phyloP scores from a whole-genome alignment of 1,140 invertebrate species.

The Lysiphlebus fabarum region DNA sequence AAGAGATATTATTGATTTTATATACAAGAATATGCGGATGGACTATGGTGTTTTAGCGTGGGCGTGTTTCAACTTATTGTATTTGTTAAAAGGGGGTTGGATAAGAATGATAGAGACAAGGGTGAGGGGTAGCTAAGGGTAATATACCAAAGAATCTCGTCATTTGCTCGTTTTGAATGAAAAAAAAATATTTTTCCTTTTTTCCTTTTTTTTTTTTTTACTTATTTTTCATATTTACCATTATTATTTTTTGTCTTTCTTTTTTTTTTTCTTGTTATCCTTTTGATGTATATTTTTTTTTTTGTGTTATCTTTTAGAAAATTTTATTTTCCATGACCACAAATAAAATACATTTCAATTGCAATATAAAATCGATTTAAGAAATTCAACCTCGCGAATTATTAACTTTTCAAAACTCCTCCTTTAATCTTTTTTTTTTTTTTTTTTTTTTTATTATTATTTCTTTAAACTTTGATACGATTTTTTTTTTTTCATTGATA shows the following conservation, averaged over 20 bases:
- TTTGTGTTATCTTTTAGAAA: neutral
- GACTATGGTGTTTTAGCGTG: conserved; percentile 29
- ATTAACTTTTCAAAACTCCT: conserved; percentile 7
- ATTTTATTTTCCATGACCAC: too few relatives aligned
- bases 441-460: too few relatives aligned
- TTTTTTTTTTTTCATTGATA: neutral
- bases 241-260: neutral
- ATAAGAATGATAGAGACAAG: neutral
- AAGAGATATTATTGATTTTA: conserved; percentile 56
- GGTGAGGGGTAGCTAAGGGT: neutral
- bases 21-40: conserved; percentile 36
- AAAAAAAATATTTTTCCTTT: neutral
- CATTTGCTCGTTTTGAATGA: neutral
- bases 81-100: conserved; percentile 19
- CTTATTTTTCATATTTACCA: neutral
- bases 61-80: conserved; percentile 24
- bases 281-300: neutral
- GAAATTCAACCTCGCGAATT: conserved; percentile 21
- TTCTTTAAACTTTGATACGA: too few relatives aligned
- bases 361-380: conserved; percentile 24
- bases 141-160: neutral
- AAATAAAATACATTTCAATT: neutral
- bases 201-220: neutral
- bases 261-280: neutral
- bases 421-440: too few relatives aligned